These are phyloP conservation scores for Pithys albifrons DNA, from an alignment of 2,113 vertebrate species.

Conservation along the genomic window DNA sequence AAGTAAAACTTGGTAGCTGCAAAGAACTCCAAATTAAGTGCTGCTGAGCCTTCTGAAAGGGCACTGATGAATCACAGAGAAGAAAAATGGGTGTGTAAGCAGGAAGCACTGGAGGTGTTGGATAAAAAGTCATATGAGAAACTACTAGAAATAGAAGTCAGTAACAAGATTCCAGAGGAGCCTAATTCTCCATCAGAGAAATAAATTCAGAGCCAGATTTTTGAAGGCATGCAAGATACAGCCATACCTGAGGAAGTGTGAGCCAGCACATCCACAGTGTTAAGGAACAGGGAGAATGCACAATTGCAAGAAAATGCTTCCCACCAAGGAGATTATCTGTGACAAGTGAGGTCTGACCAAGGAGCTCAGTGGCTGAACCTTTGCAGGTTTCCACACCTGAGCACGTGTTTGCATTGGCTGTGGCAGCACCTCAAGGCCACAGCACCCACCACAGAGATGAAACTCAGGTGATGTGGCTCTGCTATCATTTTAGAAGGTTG, in stretches of 20 bases:
- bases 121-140: not conserved
- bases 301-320: not conserved
- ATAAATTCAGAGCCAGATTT: not conserved
- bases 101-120: not conserved
- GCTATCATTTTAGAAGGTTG: not conserved
- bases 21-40: not conserved
- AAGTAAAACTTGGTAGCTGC: not conserved
- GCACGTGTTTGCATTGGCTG: not conserved
- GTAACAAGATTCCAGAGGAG: not conserved
- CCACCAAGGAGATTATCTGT: not conserved
- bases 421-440: not conserved
- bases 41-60: not conserved
- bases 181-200: not conserved
- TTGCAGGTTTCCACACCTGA: not conserved
- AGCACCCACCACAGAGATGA: not conserved
- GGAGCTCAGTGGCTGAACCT: not conserved
- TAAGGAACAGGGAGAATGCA: not conserved
- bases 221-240: not conserved
- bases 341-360: not conserved
- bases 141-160: not conserved
- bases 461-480: not conserved
- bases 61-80: not conserved
- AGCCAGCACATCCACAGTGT: rapidly evolving
- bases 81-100: not conserved
- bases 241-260: not conserved